Base-by-base conservation (phyloP, 1,140 invertebrate genomes). In the Ceratina australensis region DNA sequence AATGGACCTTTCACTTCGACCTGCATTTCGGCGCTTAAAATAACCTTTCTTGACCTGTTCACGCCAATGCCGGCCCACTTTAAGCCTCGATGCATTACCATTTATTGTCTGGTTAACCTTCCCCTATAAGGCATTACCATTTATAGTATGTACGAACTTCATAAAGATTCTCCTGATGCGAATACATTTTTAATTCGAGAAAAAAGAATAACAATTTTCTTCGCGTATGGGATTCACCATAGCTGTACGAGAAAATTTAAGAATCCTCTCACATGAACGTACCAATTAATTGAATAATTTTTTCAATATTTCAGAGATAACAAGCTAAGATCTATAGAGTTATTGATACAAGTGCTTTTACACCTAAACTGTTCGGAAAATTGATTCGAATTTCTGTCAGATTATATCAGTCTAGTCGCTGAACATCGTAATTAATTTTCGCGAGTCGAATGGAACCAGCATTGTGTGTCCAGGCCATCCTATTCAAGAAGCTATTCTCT, bases 401-500 rank as follows among this genome's bases (percentile, higher is more conserved):
- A 54, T 33, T 33, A 22, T 26, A 20, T 12, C 13, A 13, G 8
- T 15, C 13, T 15, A 57, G 12, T 28, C 47, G 66, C 22, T 63
- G 28, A 47, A 24, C 59, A 77, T 71, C 52, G 28, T 52, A 71
- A 77, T 77, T 69, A 77, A 77, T 71, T 77, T 77, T 57, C 63
- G n/a, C 15, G 13, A 68, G 20, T 16, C 47, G 47, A 71, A 77
- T 57, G 67, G 47, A 52, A 54, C 28, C 28, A 42, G 18, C 20
- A 63, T 78, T 75, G 56, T 65, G 28, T 65, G 65, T 69, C 52
- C 42, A 33, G 64, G 63, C 77, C 57, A 22, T 54, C 68, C 81
- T 82, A 83, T 83, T 72, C 76, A 56, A 82, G 74, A 71, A 61
- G 16, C 57, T 54, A 72, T 77, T 74, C 77, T 42, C 71, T 47